phyloP scores from a whole-genome alignment of 2,797 vertebrate genomes.

The Hipposideros larvatus region DNA sequence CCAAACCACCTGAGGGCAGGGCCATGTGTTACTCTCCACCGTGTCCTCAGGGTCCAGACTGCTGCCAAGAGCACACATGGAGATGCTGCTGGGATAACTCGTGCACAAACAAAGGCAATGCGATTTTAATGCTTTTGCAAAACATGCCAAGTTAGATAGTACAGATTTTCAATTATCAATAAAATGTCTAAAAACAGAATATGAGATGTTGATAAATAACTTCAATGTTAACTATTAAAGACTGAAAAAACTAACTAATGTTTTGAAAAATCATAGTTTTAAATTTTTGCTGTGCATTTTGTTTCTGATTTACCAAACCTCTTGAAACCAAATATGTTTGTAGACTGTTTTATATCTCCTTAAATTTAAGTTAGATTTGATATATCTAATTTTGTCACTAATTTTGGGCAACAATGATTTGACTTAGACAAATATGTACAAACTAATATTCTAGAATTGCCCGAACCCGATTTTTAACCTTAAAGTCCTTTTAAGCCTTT shows the following conservation, averaged over 20 bases:
- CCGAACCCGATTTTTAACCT: neutral
- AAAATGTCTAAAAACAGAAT: neutral
- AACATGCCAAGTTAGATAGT: neutral
- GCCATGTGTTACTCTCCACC: accelerated
- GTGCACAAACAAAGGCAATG: neutral
- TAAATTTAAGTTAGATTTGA: neutral
- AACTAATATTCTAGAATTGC: neutral
- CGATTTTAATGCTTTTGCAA: neutral
- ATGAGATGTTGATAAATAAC: neutral
- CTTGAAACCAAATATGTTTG: neutral
- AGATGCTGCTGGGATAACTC: neutral
- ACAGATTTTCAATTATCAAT: neutral
- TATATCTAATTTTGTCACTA: neutral
- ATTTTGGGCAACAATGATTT: neutral
- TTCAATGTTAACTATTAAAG: neutral
- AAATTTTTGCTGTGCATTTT: neutral
- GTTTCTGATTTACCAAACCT: neutral
- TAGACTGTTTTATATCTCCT: neutral
- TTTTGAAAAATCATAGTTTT: neutral
- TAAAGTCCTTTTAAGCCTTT: neutral
- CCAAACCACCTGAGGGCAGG: neutral
- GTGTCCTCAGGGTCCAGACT: no score
- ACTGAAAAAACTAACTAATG: neutral
- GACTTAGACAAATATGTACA: neutral
- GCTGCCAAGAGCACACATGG: neutral